Percentiles rank a stretch among this genome's conserved stretches.
Conservation (phyloP, 2,113 vertebrate genomes). For the Poicephalus gulielmi region DNA sequence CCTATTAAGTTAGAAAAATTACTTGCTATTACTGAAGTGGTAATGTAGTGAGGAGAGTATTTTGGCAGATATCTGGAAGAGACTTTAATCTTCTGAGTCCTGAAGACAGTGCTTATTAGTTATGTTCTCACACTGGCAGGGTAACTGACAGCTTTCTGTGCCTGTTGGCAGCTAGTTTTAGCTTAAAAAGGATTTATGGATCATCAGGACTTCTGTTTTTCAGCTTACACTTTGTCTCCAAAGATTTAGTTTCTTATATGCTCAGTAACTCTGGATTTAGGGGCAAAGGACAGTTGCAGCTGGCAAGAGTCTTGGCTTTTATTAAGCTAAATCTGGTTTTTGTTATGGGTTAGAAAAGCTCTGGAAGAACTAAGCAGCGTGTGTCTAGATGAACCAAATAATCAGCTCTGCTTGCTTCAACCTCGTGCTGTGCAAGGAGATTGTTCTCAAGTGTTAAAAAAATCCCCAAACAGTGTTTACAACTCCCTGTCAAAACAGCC, state of each 20-base stretch:
- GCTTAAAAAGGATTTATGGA: background rate
- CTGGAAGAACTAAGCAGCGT: background rate
- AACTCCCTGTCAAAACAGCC: background rate
- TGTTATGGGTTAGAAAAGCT: background rate
- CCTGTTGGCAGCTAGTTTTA: background rate
- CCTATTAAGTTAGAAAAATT: background rate
- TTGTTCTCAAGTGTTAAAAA: slow-evolving; percentile 7
- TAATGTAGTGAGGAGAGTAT: background rate
- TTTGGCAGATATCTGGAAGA: background rate
- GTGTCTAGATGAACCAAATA: background rate
- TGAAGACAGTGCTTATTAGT: background rate
- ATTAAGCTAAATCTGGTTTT: background rate
- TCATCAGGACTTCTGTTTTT: background rate
- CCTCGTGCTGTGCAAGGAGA: background rate
- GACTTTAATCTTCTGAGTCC: background rate
- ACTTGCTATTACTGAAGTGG: background rate
- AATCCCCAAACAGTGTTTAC: background rate
- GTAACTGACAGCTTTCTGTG: background rate
- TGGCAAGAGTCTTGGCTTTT: background rate
- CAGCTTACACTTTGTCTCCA: background rate
- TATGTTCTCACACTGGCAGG: background rate
- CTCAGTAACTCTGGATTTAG: background rate
- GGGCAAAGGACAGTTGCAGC: background rate
- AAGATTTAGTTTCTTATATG: background rate
- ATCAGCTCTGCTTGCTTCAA: background rate